phyloP scores from a whole-genome alignment of 2,797 vertebrate genomes.

The Peromyscus melanophrys region DNA sequence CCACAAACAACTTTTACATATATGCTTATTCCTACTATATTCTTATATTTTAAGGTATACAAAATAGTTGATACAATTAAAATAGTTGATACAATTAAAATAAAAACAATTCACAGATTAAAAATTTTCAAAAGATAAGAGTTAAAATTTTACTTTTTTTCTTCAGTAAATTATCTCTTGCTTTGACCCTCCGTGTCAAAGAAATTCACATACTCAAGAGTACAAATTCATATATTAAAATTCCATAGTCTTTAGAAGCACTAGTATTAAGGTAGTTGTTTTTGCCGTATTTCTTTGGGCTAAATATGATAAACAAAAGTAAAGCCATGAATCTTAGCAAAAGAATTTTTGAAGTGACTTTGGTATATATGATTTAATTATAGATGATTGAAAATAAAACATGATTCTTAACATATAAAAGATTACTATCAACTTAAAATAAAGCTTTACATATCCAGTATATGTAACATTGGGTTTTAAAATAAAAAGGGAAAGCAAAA shows the following conservation, averaged over 20 bases:
- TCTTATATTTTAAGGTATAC: neutral
- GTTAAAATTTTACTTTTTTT: neutral
- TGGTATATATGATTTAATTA: constrained; percentile 8
- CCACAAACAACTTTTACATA: neutral
- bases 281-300: no score
- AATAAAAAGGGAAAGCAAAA: neutral
- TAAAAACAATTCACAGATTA: neutral
- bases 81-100: no score
- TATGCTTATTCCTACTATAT: neutral
- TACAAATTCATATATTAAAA: neutral
- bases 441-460: neutral
- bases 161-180: neutral
- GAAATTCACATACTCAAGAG: neutral
- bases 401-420: neutral
- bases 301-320: constrained; percentile 47
- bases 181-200: neutral
- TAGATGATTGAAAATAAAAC: neutral
- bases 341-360: constrained; percentile 25
- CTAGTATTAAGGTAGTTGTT: neutral
- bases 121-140: constrained; percentile 28
- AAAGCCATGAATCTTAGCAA: constrained; percentile 8
- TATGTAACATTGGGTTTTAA: neutral
- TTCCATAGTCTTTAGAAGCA: neutral
- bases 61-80: neutral
- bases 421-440: neutral